Conservation (phyloP, 2,888 invertebrate genomes). For the Rhopalosiphum nymphaeae region DNA sequence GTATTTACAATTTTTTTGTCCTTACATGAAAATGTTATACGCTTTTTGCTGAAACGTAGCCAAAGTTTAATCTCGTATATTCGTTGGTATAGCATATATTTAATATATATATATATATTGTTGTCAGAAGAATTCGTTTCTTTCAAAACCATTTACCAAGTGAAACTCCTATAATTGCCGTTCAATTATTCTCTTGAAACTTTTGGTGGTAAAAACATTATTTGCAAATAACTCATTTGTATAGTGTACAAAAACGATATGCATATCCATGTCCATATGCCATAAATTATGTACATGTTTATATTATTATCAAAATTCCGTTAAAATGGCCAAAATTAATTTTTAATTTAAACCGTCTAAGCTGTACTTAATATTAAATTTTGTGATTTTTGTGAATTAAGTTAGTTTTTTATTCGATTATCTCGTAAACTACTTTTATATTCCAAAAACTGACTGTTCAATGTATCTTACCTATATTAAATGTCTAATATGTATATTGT, state of each 20-base stretch:
- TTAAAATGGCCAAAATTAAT: background rate
- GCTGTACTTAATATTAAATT: background rate
- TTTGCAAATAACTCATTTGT: conserved; percentile 2
- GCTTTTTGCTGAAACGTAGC: conserved; percentile 19
- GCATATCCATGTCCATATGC: background rate
- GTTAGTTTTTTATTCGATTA: background rate
- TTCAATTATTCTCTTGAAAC: background rate
- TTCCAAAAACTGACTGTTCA: background rate
- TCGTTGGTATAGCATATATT: background rate
- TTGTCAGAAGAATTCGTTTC: background rate
- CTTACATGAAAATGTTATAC: background rate
- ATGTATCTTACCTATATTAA: background rate
- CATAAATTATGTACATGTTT: background rate
- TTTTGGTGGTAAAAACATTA: conserved; percentile 20
- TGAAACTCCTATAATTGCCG: background rate
- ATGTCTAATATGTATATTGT: background rate
- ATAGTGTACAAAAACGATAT: background rate
- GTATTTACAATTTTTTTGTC: background rate
- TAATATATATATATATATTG: background rate
- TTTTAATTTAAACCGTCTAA: background rate
- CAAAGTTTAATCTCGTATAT: conserved; percentile 14
- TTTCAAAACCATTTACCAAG: background rate
- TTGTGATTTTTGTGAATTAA: background rate
- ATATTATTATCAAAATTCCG: background rate
- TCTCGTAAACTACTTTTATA: background rate